Evolutionary conservation across 2,888 invertebrate genomes (phyloP).

Genomic region (Ornithoptera alexandrae): DNA sequence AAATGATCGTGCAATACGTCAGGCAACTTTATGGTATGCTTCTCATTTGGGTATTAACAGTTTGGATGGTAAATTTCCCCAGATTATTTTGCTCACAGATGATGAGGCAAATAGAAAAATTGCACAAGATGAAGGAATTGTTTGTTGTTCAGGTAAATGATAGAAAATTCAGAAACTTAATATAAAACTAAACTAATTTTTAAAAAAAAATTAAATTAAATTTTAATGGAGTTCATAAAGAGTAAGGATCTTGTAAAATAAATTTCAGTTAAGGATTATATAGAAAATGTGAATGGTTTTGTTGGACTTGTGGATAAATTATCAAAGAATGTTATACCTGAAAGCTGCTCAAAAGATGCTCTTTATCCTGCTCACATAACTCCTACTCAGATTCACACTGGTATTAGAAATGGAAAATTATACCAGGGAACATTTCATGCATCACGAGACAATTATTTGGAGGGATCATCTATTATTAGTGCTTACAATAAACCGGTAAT

Average conservation of each 20-base stretch:
- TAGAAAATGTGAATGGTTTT: constrained; percentile 84
- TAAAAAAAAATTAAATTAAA: not conserved
- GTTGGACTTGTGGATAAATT: constrained; percentile 90
- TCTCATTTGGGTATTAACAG: constrained; percentile 81
- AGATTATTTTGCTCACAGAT: constrained; percentile 90
- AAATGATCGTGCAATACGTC: constrained; percentile 93
- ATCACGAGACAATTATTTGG: constrained; percentile 95
- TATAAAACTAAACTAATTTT: not conserved
- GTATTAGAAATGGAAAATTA: constrained; percentile 87
- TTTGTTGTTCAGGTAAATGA: constrained; percentile 82
- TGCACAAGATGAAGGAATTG: constrained; percentile 85
- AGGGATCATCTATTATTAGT: constrained; percentile 92
- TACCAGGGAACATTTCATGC: constrained; percentile 91
- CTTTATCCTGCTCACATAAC: constrained; percentile 92
- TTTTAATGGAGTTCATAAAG: not conserved
- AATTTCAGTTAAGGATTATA: constrained; percentile 85
- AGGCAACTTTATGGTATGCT: constrained; percentile 90
- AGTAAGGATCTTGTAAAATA: constrained; percentile 9
- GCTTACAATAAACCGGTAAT: constrained; percentile 88
- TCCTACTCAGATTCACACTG: constrained; percentile 86
- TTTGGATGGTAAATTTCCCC: constrained; percentile 60
- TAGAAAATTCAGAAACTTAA: not conserved
- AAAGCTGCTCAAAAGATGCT: constrained; percentile 81
- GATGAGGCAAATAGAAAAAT: constrained; percentile 88
- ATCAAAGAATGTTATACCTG: constrained; percentile 83